Conservation (phyloP, 2,797 vertebrate species). For the Vipera ursinii region DNA sequence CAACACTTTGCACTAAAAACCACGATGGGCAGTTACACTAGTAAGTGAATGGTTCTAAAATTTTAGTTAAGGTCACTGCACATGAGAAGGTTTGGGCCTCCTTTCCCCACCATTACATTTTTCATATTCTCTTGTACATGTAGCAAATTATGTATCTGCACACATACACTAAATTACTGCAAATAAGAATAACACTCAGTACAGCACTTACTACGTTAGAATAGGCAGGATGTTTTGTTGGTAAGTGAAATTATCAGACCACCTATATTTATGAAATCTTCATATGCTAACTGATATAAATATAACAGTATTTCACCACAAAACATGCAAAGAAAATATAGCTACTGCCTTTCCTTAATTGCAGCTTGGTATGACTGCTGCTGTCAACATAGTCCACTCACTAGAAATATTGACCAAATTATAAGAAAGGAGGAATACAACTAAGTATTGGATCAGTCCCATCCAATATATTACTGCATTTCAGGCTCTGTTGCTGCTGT, state of each 20-base stretch:
- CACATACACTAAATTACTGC: neutral
- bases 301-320: neutral
- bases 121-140: neutral
- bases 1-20: neutral
- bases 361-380: neutral
- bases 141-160: neutral
- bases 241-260: too few species aligned
- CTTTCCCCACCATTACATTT: neutral
- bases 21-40: neutral
- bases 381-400: neutral
- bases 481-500: neutral
- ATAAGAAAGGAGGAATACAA: neutral
- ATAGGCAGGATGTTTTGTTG: neutral
- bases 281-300: constrained; percentile 18
- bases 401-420: neutral
- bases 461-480: neutral
- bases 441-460: neutral
- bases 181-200: neutral
- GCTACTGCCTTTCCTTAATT: neutral
- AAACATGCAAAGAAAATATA: constrained; percentile 1
- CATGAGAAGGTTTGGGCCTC: neutral
- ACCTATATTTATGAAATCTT: neutral
- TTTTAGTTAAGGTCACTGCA: neutral
- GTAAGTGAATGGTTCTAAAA: neutral
- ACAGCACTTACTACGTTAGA: neutral